Base-by-base conservation (phyloP, 2,797 vertebrate species). In the Lagocephalus sceleratus region DNA sequence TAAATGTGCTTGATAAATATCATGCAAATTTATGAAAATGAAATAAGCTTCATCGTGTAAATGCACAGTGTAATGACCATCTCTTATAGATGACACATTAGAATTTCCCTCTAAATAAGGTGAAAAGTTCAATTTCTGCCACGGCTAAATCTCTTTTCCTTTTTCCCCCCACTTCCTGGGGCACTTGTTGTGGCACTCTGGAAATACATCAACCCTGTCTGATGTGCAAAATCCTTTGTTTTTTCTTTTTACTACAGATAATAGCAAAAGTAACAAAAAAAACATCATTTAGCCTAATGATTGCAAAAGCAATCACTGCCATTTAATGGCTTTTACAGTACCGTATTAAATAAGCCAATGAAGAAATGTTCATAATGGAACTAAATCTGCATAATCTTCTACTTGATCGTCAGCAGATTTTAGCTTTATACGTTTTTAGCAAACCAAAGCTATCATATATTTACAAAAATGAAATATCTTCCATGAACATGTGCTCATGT, bases 11-110 rank as follows among this genome's bases (percentile, higher is more conserved):
- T 51, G 48, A 78, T 73, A 66, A 79, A 84, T 73, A 81, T 58
- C 29, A 44, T 61, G 76, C 75, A 78, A 81, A 78, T 80, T 79
- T 76, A 76, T 81, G 76, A 76, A 84, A 79, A 81, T 66, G 62
- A 77, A 76, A 59, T 43, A 60, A 58, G 48, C 68, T 64, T 66
- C 60, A 78, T 74, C 62, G 48, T 54, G 58, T 61, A 41, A 47
- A 56, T 8, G 6, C 66, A 60, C 58, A 48, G 65, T 49, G 49
- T 64, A 65, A 79, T 75, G 55, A 73, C 60, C 10, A 47, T 57
- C 68, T 78, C 72, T 67, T 60, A 39, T 63, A 78, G 66, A 25
- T 58, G 57, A 61, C 60, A 60, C 57, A 76, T 79, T 68, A 69
- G 26, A 71, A 68, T 57, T 53, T 23, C 52, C 68, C 57, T 47